Percentiles rank a stretch among this genome's conserved stretches.
Evolutionary conservation across 1,140 invertebrate species (phyloP).

Genomic region (Zaprionus ghesquierei): DNA sequence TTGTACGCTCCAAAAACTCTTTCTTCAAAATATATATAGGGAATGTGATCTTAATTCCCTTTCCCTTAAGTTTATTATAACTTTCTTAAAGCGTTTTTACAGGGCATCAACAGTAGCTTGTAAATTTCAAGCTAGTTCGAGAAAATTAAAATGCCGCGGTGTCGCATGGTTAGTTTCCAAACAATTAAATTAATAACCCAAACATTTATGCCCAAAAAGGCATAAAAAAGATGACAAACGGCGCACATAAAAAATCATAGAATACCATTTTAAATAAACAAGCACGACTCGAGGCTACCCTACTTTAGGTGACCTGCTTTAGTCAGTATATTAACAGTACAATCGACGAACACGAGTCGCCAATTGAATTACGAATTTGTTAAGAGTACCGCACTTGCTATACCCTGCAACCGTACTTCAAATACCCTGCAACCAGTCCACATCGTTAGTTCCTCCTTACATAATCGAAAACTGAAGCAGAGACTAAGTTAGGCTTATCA

Average conservation of each 20-base stretch:
- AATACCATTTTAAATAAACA: slow-evolving; percentile 46
- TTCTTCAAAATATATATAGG: neutral
- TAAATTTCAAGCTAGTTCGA: slow-evolving; percentile 61
- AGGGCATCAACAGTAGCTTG: slow-evolving; percentile 22
- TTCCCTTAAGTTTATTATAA: neutral
- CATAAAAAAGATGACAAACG: slow-evolving; percentile 32
- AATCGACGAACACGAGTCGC: neutral
- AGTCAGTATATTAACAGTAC: neutral
- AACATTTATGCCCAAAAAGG: slow-evolving; percentile 28
- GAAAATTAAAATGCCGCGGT: slow-evolving; percentile 58
- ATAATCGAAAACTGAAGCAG: neutral
- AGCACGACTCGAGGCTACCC: neutral
- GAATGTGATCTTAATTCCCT: neutral
- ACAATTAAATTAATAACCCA: slow-evolving; percentile 52
- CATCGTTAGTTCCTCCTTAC: neutral
- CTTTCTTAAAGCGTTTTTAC: neutral
- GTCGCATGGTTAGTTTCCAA: slow-evolving; percentile 58
- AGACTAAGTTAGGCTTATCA: slow-evolving; percentile 49
- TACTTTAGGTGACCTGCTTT: neutral
- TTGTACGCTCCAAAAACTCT: neutral
- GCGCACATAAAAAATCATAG: slow-evolving; percentile 44
- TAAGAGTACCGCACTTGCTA: too few species aligned
- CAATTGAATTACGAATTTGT: too few species aligned
- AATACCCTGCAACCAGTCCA: neutral
- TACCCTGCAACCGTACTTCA: neutral